These are phyloP conservation scores for Latheticus oryzae DNA, from an alignment of 2,888 invertebrate genomes.

Conservation along the genomic window DNA sequence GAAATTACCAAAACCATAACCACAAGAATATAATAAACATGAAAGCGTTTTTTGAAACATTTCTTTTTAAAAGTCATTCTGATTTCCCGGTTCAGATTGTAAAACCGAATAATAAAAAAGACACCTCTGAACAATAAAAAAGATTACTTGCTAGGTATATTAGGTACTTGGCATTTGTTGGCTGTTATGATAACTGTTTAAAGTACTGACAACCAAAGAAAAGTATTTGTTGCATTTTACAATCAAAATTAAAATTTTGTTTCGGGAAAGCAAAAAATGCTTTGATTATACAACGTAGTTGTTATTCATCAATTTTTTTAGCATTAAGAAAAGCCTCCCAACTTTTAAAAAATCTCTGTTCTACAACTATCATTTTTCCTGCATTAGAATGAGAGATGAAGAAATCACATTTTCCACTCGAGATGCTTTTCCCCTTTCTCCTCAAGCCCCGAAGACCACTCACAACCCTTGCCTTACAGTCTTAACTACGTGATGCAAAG, in stretches of 20 bases:
- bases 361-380: constrained; percentile 48
- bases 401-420: constrained; percentile 67
- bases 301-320: no score
- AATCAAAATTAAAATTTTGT: constrained; percentile 35
- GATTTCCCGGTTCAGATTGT: constrained; percentile 58
- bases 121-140: constrained; percentile 61
- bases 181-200: constrained; percentile 53
- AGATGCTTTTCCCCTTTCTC: constrained; percentile 53
- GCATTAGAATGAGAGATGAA: constrained; percentile 61
- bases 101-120: constrained; percentile 60
- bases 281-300: constrained; percentile 55
- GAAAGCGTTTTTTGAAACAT: constrained; percentile 58
- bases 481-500: constrained; percentile 63
- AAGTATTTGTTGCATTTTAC: constrained; percentile 5
- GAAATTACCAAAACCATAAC: constrained; percentile 57
- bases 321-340: constrained; percentile 55
- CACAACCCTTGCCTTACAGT: constrained; percentile 63
- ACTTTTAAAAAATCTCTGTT: constrained; percentile 27
- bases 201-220: constrained; percentile 37
- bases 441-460: constrained; percentile 62
- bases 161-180: constrained; percentile 60
- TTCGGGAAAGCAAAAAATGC: constrained; percentile 39
- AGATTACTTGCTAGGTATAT: constrained; percentile 53
- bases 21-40: constrained; percentile 61
- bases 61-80: constrained; percentile 61